phyloP scores from a whole-genome alignment of 2,113 vertebrate species.

The Sapajus apella region DNA sequence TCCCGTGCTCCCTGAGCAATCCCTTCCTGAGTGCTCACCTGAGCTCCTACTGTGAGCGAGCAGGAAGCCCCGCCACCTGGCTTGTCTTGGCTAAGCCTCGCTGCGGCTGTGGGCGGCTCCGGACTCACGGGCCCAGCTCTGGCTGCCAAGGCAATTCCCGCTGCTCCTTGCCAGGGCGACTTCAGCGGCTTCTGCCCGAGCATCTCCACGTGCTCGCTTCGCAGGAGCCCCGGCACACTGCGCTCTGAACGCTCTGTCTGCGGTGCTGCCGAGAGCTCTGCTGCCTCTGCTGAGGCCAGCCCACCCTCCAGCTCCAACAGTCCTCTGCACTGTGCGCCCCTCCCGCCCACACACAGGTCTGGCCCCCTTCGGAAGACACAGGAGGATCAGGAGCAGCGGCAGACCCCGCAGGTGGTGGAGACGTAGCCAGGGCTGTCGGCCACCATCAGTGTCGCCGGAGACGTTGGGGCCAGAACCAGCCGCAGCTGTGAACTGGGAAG shows the following conservation, averaged over 20 bases:
- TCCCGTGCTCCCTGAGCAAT: not conserved
- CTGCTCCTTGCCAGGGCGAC: not conserved
- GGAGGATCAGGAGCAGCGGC: slow-evolving; percentile 58
- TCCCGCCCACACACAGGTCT: not conserved
- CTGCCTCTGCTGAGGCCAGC: not conserved
- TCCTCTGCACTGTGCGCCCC: not conserved
- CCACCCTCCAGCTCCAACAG: too few relatives aligned
- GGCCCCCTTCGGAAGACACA: not conserved
- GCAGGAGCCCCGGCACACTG: not conserved
- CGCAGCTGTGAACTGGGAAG: not conserved
- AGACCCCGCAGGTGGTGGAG: slow-evolving; percentile 65
- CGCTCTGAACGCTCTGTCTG: not conserved
- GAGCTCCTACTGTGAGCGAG: not conserved
- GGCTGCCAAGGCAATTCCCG: not conserved
- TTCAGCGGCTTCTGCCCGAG: not conserved
- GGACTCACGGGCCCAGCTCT: not conserved
- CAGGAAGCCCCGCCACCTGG: not conserved
- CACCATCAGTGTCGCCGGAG: not conserved
- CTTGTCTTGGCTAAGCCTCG: not conserved
- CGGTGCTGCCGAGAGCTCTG: not conserved
- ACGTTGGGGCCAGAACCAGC: not conserved
- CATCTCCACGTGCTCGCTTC: fast-evolving
- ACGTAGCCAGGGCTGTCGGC: slow-evolving; percentile 18
- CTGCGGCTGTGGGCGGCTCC: not conserved
- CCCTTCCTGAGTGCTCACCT: not conserved